Evolutionary conservation across 1,140 invertebrate genomes (phyloP).

Genomic region (Acromyrmex charruanus): DNA sequence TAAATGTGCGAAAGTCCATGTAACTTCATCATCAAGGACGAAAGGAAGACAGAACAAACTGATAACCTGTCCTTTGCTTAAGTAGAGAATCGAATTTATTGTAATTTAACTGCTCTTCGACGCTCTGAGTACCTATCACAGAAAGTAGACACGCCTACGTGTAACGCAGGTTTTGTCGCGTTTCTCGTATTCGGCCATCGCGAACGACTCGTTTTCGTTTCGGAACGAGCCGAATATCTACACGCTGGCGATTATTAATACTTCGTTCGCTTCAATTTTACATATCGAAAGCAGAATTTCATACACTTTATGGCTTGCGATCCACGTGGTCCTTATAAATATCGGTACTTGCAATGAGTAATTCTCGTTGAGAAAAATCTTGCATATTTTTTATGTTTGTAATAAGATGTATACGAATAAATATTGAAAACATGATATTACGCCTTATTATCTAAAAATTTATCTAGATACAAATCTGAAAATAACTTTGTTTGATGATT

Average conservation of each 20-base stretch:
- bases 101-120: constrained; percentile 74
- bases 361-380: not conserved
- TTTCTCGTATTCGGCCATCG: constrained; percentile 65
- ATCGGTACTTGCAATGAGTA: not conserved
- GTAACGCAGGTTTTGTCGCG: constrained; percentile 77
- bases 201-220: not conserved
- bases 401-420: not conserved
- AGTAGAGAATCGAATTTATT: constrained; percentile 72
- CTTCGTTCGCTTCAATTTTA: not conserved
- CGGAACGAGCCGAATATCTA: constrained; percentile 5
- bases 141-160: constrained; percentile 75
- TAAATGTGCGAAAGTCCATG: constrained; percentile 61
- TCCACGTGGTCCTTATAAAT: not conserved
- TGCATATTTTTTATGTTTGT: not conserved
- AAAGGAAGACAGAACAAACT: constrained; percentile 62
- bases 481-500: too few relatives aligned
- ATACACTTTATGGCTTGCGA: not conserved
- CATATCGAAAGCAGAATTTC: not conserved
- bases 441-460: too few relatives aligned
- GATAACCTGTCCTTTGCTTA: constrained; percentile 72
- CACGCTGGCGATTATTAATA: not conserved
- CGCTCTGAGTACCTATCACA: constrained; percentile 62
- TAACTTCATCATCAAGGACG: constrained; percentile 71
- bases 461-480: too few relatives aligned
- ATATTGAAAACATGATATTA: not conserved